Conservation (phyloP, 2,113 vertebrate genomes). For the Pluvialis apricaria region DNA sequence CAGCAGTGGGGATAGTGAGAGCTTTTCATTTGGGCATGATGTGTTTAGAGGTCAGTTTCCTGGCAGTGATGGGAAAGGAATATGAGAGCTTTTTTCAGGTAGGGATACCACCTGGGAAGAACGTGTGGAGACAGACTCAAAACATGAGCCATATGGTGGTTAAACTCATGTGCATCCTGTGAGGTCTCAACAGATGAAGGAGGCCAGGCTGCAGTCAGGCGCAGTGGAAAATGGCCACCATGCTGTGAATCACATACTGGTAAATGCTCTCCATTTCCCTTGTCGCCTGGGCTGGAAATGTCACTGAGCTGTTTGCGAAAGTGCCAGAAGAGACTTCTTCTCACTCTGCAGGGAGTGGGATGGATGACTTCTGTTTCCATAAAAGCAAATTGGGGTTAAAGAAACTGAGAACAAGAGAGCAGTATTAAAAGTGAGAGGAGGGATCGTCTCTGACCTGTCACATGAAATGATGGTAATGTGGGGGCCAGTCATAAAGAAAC, state of each 20-base stretch:
- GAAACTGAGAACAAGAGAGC: not conserved
- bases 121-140: not conserved
- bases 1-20: not conserved
- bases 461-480: not conserved
- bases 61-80: not conserved
- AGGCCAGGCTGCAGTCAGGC: not conserved
- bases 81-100: accelerated
- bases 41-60: not conserved
- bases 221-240: not conserved
- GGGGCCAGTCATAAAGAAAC: not conserved
- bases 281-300: not conserved
- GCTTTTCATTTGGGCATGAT: not conserved
- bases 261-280: not conserved
- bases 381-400: not conserved
- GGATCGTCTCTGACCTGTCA: not conserved
- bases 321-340: not conserved
- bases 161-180: not conserved
- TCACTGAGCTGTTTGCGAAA: not conserved
- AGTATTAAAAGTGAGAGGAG: not conserved
- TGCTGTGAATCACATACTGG: not conserved
- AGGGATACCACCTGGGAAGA: not conserved
- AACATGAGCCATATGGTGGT: not conserved
- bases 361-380: not conserved
- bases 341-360: not conserved
- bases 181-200: not conserved